phyloP scores from a whole-genome alignment of 2,888 invertebrate species.

The Acanthopleura granulata region DNA sequence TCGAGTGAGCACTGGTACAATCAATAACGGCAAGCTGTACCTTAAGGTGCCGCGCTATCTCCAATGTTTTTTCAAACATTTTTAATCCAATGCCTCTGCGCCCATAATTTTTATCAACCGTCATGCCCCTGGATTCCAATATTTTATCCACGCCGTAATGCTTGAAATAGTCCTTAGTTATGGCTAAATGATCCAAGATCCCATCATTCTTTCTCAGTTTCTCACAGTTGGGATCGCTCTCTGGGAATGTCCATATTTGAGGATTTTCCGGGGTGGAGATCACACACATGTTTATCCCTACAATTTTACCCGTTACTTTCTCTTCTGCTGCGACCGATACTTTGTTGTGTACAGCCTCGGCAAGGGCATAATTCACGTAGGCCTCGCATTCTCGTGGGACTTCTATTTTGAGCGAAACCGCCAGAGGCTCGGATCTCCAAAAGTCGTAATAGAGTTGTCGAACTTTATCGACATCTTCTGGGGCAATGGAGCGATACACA shows the following conservation, averaged over 20 bases:
- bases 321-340: constrained; percentile 2
- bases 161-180: background rate
- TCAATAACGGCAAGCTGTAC: constrained; percentile 1
- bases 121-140: background rate
- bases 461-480: background rate
- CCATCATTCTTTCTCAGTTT: background rate
- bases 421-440: constrained; percentile 3
- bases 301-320: background rate
- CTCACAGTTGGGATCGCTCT: background rate
- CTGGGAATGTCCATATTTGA: background rate
- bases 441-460: constrained; percentile 9
- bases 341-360: background rate
- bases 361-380: background rate
- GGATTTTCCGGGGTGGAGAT: background rate
- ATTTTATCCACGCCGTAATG: background rate
- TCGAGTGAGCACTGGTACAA: background rate
- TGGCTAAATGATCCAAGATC: background rate
- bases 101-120: background rate
- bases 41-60: background rate
- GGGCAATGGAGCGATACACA: background rate
- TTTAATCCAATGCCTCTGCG: background rate
- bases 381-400: background rate
- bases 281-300: constrained; percentile 8
- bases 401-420: background rate
- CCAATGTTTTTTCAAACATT: constrained; percentile 3